Conservation (phyloP, 1,140 invertebrate species). For the Stegodyphus mimosarum region DNA sequence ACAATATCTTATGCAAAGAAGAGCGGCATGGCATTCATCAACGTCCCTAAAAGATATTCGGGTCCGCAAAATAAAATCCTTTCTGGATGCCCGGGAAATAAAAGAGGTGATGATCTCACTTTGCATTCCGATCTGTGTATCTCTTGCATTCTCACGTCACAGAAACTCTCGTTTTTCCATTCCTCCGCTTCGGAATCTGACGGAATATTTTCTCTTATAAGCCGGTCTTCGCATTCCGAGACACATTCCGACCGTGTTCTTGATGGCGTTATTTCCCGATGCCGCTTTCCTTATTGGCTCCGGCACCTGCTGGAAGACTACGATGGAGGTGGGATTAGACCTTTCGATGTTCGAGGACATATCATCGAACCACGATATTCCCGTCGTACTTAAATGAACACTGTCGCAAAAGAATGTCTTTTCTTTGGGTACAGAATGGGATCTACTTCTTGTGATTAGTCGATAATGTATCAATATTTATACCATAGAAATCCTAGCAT, state of each 20-base stretch:
- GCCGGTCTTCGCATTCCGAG: background rate
- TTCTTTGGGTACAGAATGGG: no score
- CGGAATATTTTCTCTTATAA: background rate
- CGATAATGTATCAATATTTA: no score
- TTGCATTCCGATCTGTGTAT: background rate
- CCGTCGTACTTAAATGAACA: no score
- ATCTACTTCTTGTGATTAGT: no score
- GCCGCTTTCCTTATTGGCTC: background rate
- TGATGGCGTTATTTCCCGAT: background rate
- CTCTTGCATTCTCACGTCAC: background rate
- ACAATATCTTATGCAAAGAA: background rate
- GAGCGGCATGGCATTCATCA: background rate
- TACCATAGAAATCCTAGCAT: no score
- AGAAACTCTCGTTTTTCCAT: background rate
- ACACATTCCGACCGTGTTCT: background rate
- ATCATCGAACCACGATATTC: no score
- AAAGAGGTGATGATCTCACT: background rate
- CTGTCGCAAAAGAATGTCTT: no score
- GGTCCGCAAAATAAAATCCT: background rate
- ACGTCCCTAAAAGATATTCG: background rate
- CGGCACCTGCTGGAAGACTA: no score
- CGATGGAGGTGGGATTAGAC: no score
- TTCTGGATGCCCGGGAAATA: background rate
- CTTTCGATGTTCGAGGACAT: no score
- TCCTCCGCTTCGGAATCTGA: background rate